Conservation (phyloP, 2,113 vertebrate species). For the Burhinus oedicnemus region DNA sequence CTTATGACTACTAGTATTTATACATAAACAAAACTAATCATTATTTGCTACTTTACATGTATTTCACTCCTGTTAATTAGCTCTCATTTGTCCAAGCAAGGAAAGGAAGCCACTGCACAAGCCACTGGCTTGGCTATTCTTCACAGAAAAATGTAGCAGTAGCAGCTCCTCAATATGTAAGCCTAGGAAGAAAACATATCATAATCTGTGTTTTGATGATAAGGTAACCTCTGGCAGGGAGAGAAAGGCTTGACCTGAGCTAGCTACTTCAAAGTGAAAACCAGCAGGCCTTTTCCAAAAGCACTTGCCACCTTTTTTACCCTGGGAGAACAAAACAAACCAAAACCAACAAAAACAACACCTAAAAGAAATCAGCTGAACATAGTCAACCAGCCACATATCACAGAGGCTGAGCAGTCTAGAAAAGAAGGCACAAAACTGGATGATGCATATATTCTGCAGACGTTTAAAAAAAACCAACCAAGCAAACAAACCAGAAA, state of each 20-base stretch:
- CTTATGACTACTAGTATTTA: background rate
- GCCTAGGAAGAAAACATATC: background rate
- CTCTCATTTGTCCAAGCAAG: background rate
- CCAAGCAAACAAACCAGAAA: background rate
- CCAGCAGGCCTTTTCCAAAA: background rate
- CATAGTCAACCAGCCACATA: fast-evolving
- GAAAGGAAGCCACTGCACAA: background rate
- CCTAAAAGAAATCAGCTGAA: background rate
- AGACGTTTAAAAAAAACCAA: background rate
- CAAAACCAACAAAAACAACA: background rate
- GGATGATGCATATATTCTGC: background rate
- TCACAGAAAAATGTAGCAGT: background rate
- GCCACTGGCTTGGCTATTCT: background rate
- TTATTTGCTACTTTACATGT: background rate
- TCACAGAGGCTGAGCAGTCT: background rate
- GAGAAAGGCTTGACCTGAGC: background rate
- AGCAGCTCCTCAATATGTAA: background rate
- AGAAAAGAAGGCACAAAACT: background rate
- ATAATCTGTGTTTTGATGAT: background rate
- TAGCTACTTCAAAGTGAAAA: background rate
- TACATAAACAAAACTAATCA: background rate
- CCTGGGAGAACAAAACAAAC: background rate
- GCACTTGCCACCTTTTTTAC: background rate
- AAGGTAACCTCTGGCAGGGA: background rate
- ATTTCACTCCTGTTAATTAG: background rate